phyloP scores from a whole-genome alignment of 2,888 invertebrate species.

The Ornithoptera priamus region DNA sequence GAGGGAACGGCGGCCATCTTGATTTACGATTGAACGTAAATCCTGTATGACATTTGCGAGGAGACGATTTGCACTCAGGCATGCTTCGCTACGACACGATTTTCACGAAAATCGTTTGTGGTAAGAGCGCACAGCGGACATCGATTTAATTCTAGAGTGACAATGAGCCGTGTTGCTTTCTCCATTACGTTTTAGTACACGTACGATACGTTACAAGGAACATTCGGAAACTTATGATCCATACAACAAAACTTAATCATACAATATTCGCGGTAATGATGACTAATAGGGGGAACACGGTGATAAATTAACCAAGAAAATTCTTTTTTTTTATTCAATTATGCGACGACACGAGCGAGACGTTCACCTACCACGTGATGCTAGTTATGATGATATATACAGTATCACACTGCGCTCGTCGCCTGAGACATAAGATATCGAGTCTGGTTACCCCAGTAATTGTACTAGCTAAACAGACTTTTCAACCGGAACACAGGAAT shows the following conservation, averaged over 20 bases:
- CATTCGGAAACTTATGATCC: not conserved
- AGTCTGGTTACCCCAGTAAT: too few species aligned
- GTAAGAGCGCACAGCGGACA: constrained; percentile 33
- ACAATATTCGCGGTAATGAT: not conserved
- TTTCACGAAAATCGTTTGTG: constrained; percentile 62
- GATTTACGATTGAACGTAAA: constrained; percentile 77
- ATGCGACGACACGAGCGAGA: too few species aligned
- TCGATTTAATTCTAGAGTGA: constrained; percentile 5
- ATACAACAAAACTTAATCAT: not conserved
- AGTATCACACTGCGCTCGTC: too few species aligned
- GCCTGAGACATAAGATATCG: too few species aligned
- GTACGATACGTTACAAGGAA: not conserved
- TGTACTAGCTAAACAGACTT: too few species aligned
- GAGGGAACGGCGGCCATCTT: constrained; percentile 69
- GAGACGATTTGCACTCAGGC: constrained; percentile 56
- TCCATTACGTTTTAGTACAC: constrained; percentile 6
- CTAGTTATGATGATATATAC: too few species aligned
- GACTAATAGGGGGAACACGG: not conserved
- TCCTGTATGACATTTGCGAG: constrained; percentile 77
- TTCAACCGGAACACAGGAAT: too few species aligned
- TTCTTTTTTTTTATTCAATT: too few species aligned
- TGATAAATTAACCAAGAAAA: too few species aligned
- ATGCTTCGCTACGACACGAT: constrained; percentile 55
- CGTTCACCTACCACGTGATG: too few species aligned
- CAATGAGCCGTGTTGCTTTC: constrained; percentile 8